Percentiles rank a stretch among this genome's conserved stretches.
phyloP scores from a whole-genome alignment of 2,888 invertebrate species.

The Microplitis manilae region DNA sequence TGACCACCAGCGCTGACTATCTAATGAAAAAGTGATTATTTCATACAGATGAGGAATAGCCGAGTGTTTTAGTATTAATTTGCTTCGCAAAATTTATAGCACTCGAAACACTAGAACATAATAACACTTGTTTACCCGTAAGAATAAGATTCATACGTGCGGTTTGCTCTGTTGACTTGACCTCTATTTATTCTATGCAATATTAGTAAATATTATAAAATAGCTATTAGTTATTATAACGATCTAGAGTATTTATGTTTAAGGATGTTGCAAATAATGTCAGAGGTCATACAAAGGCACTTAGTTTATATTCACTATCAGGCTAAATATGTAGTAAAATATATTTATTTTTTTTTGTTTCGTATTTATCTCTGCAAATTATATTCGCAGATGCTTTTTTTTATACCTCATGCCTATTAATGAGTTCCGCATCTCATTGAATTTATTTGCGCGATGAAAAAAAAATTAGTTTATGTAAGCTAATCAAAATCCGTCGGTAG shows the following conservation, averaged over 20 bases:
- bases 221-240: neutral
- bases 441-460: neutral
- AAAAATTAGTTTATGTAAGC: neutral
- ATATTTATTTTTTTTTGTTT: neutral
- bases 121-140: neutral
- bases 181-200: neutral
- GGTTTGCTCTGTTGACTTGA: neutral
- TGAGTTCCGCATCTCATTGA: constrained; percentile 12
- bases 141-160: neutral
- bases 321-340: neutral
- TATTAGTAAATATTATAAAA: neutral
- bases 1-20: neutral
- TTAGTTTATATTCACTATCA: neutral
- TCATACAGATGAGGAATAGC: neutral
- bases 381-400: neutral
- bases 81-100: neutral
- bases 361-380: neutral
- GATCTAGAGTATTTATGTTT: neutral
- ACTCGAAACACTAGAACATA: neutral
- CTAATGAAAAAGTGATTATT: neutral
- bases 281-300: neutral
- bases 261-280: neutral
- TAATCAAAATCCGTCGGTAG: neutral
- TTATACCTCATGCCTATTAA: neutral
- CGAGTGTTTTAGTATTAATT: neutral